Base-by-base conservation (phyloP, 2,888 invertebrate genomes). In the Conistra vaccinii region DNA sequence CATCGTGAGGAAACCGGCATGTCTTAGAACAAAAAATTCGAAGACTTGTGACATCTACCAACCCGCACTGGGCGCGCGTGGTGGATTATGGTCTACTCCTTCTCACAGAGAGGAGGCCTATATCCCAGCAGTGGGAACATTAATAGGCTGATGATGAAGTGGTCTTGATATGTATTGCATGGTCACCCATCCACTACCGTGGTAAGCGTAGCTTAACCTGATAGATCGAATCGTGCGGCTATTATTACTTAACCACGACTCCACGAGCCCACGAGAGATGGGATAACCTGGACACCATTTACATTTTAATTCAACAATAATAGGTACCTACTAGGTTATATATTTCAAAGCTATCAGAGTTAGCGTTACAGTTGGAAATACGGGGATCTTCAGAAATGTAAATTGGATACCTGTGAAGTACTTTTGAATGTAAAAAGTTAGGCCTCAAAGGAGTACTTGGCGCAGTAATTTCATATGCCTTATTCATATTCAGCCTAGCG, bases 401-500 rank as follows among this genome's bases (percentile, higher is more conserved):
- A 62, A 80, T 78, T 53, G 32, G 53, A 72, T 67, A 71, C 60
- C 51, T 71, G 45, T 29, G 65, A 72, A 83, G 80, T 58, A 53
- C 75, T 66, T 42, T 67, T 66, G 29, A 76, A 69, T 42, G 69
- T 66, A 67, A 82, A 77, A 69, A 77, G 55, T 69, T 77, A 57
- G 66, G 61, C 70, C 66, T 67, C 55, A 83, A 77, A 70, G 70
- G 78, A 26, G 14, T 67, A 58, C 61, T 82, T 51, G 51, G 26
- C 20, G 39, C 61, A 26, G 70, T 53, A 80, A 57, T 23, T 65
- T 10, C 35, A 65, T 42, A 35, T 57, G 55, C 48, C 39, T 68
- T 82, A 81, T 82, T 82, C 63, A 76, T 82, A 53, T 76, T 67
- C 35, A 67, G 39, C 23, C 26, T 48, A 48, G 26, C 48, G 23